Conservation (phyloP, 2,797 vertebrate genomes). For the Mus spretus region DNA sequence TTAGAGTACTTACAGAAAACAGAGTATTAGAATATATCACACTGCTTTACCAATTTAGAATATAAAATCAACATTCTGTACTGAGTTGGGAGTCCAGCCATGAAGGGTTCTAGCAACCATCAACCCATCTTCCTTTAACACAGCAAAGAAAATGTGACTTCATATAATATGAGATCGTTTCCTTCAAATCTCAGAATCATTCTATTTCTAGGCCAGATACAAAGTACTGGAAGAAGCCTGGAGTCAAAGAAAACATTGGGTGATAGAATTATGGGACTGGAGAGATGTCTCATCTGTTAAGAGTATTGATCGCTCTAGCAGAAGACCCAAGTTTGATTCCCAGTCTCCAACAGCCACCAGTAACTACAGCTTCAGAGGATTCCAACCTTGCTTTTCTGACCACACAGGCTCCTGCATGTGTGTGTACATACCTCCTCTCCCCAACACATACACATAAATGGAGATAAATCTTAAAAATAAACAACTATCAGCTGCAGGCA, state of each 20-base stretch:
- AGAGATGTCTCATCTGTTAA: not conserved
- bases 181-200: not conserved
- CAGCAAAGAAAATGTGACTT: not conserved
- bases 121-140: not conserved
- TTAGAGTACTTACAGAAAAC: not conserved
- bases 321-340: not conserved
- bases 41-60: constrained; percentile 5
- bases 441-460: not conserved
- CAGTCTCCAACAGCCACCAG: not conserved
- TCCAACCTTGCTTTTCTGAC: not conserved
- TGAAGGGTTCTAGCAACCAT: not conserved
- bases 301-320: not conserved
- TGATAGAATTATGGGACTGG: not conserved
- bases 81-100: not conserved
- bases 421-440: not conserved
- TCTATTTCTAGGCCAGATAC: not conserved
- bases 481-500: not conserved
- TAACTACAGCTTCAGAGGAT: not conserved
- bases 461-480: not conserved
- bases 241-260: not conserved
- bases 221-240: not conserved
- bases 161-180: not conserved
- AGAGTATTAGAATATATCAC: not conserved
- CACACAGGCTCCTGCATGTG: not conserved
- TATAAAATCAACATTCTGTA: not conserved